A percentile compares a stretch with the other conserved stretches of the same genome.
These are phyloP conservation scores for Heliconius ismenius DNA, from an alignment of 2,888 invertebrate genomes.

Conservation along the genomic window DNA sequence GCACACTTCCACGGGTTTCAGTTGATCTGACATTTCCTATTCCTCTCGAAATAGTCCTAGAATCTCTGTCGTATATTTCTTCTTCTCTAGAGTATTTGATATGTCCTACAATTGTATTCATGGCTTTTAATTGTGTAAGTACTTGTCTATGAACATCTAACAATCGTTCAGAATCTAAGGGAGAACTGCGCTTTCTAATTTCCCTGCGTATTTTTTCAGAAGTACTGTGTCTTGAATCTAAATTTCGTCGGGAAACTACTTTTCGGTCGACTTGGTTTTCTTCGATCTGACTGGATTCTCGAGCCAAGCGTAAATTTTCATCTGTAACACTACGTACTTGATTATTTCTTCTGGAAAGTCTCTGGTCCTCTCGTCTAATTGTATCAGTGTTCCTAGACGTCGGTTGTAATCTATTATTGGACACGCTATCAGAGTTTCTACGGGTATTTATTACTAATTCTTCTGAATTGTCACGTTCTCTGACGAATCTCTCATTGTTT, in stretches of 20 bases:
- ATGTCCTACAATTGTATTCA: constrained; percentile 19
- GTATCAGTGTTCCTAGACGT: background rate
- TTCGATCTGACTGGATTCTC: background rate
- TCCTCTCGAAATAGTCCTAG: background rate
- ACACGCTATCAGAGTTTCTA: background rate
- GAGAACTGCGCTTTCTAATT: background rate
- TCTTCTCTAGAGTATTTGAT: constrained; percentile 9
- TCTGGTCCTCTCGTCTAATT: background rate
- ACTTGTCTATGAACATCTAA: constrained; percentile 4
- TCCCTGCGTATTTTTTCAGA: background rate
- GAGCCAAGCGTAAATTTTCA: background rate
- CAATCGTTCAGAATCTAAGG: background rate
- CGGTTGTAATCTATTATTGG: background rate
- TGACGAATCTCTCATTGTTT: constrained; percentile 3
- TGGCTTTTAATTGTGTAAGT: constrained; percentile 7
- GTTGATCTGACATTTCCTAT: background rate
- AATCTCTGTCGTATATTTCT: background rate
- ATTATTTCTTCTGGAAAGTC: background rate
- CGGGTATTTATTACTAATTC: background rate
- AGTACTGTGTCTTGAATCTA: background rate
- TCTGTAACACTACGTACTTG: background rate
- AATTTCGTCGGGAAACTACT: background rate
- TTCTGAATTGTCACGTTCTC: background rate
- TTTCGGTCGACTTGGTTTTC: background rate
- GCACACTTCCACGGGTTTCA: background rate